Evolutionary conservation across 2,888 invertebrate species (phyloP).

Genomic region (Neoitamus cyanurus): DNA sequence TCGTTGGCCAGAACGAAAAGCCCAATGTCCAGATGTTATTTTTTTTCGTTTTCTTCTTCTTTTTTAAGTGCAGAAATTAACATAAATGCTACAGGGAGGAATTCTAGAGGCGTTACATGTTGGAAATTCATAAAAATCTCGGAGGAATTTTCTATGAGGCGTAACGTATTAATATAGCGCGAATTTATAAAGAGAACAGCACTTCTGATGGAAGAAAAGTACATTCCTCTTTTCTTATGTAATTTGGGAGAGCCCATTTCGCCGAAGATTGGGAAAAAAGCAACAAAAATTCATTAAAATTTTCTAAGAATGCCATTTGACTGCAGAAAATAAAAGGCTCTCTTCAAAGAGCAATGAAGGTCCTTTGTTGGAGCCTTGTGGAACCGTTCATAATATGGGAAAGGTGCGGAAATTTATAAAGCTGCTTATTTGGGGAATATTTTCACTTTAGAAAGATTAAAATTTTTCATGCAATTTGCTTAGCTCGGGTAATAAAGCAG

Average conservation of each 20-base stretch:
- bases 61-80: background rate
- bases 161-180: background rate
- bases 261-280: background rate
- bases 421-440: too few relatives aligned
- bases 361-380: background rate
- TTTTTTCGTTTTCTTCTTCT: background rate
- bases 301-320: background rate
- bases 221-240: background rate
- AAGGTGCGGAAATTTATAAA: too few relatives aligned
- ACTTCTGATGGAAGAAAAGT: background rate
- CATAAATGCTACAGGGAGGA: conserved; percentile 1
- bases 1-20: background rate
- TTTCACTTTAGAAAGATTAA: too few relatives aligned
- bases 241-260: background rate
- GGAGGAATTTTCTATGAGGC: background rate
- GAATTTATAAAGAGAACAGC: background rate
- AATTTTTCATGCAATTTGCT: too few relatives aligned
- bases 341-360: background rate
- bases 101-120: background rate
- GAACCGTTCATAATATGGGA: background rate
- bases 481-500: too few relatives aligned
- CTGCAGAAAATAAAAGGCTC: background rate
- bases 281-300: too few relatives aligned
- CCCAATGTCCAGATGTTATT: background rate
- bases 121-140: background rate